Conservation (phyloP, 1,140 invertebrate species). For the Pseudachorutes palmiensis region DNA sequence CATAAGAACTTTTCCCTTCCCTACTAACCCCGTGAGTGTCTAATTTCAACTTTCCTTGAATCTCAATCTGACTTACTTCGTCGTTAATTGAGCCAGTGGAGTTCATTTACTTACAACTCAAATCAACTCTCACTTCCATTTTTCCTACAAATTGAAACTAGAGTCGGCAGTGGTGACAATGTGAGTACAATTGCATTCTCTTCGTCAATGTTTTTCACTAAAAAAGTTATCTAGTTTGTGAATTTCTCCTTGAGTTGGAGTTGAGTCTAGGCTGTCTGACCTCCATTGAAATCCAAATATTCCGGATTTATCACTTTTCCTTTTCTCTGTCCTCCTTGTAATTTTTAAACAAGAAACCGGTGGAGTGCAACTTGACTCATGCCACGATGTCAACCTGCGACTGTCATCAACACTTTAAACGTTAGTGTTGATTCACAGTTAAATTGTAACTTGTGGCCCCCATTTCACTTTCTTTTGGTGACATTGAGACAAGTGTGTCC, state of each 20-base stretch:
- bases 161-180: not conserved
- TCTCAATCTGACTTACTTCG: not conserved
- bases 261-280: not conserved
- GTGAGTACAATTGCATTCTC: too few relatives aligned
- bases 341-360: not conserved
- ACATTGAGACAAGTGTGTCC: too few relatives aligned
- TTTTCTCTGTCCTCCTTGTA: not conserved
- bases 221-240: not conserved
- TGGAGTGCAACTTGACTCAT: too few relatives aligned
- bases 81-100: not conserved
- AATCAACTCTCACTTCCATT: not conserved
- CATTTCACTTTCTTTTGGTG: too few relatives aligned
- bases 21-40: not conserved
- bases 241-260: not conserved
- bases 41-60: not conserved
- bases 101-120: too few relatives aligned
- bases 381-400: too few relatives aligned
- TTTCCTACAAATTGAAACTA: not conserved
- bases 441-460: too few relatives aligned
- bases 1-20: not conserved
- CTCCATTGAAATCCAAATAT: conserved; percentile 2
- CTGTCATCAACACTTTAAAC: too few relatives aligned
- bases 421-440: too few relatives aligned
- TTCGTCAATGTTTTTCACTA: too few relatives aligned
- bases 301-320: not conserved